A percentile compares a stretch with the other conserved stretches of the same genome.
Evolutionary conservation across 1,140 invertebrate genomes (phyloP).

Genomic region (Delia radicum): DNA sequence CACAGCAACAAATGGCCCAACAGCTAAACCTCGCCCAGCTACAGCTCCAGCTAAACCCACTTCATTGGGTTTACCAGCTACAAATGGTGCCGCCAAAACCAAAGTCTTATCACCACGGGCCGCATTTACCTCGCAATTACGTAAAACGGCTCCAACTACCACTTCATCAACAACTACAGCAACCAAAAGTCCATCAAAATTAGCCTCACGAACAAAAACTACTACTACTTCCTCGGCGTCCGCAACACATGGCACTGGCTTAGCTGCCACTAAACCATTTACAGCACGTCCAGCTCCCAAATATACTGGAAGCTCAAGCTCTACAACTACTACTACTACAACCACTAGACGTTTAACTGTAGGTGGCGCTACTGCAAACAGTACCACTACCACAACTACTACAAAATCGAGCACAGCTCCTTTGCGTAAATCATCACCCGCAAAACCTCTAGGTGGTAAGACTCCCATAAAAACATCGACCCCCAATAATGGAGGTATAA

Average conservation of each 20-base stretch:
- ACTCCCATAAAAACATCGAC: background rate
- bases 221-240: conserved; percentile 36
- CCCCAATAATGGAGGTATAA: background rate
- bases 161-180: conserved; percentile 25
- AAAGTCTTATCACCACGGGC: conserved; percentile 40
- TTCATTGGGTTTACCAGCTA: conserved; percentile 20
- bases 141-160: conserved; percentile 32
- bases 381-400: background rate
- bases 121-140: conserved; percentile 35
- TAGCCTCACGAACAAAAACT: conserved; percentile 33
- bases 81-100: conserved; percentile 35
- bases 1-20: conserved; percentile 11
- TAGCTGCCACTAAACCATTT: conserved; percentile 48
- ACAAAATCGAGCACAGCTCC: conserved; percentile 7
- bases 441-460: background rate
- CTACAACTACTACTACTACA: conserved; percentile 1
- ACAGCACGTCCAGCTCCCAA: conserved; percentile 50
- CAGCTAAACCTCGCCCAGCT: conserved; percentile 25
- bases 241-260: conserved; percentile 18
- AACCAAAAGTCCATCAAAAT: conserved; percentile 41
- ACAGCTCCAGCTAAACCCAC: conserved; percentile 38
- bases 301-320: conserved; percentile 30
- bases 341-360: conserved; percentile 5
- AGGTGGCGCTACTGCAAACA: background rate
- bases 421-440: conserved; percentile 11